Conservation (phyloP, 2,797 vertebrate genomes). For the Amazonetta brasiliensis region DNA sequence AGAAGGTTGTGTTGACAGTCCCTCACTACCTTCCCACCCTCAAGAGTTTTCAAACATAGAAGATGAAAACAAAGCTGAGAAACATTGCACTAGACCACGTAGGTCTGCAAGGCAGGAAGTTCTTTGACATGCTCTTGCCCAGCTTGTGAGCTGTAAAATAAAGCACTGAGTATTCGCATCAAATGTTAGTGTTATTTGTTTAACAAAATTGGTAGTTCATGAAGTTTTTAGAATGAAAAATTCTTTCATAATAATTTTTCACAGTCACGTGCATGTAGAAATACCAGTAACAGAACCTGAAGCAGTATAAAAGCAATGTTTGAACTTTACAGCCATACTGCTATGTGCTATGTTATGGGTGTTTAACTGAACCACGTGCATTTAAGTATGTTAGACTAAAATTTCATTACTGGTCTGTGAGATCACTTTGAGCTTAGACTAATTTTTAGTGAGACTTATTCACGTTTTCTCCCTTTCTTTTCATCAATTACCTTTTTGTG, state of each 20-base stretch:
- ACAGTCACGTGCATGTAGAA: neutral
- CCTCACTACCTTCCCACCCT: neutral
- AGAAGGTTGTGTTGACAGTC: neutral
- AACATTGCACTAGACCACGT: neutral
- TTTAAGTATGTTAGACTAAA: neutral
- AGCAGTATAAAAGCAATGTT: neutral
- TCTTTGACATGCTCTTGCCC: neutral
- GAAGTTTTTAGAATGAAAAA: neutral
- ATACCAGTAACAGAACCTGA: neutral
- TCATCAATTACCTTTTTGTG: constrained; percentile 51
- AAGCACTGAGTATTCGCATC: neutral
- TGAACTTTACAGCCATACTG: neutral
- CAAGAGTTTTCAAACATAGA: neutral
- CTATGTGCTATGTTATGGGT: neutral
- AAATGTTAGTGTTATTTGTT: neutral
- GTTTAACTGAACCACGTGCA: neutral
- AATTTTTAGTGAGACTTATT: constrained; percentile 15
- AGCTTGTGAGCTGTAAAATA: neutral
- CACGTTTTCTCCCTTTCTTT: constrained; percentile 43
- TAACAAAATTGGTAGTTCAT: neutral
- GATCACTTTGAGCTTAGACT: neutral
- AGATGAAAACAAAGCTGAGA: neutral
- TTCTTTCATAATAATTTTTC: neutral
- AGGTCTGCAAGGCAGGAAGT: neutral
- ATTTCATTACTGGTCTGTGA: neutral